Evolutionary conservation across 1,140 invertebrate species (phyloP), one percentile per base, ranked within the genome.

Genomic region (Drosophila biarmipes): DNA sequence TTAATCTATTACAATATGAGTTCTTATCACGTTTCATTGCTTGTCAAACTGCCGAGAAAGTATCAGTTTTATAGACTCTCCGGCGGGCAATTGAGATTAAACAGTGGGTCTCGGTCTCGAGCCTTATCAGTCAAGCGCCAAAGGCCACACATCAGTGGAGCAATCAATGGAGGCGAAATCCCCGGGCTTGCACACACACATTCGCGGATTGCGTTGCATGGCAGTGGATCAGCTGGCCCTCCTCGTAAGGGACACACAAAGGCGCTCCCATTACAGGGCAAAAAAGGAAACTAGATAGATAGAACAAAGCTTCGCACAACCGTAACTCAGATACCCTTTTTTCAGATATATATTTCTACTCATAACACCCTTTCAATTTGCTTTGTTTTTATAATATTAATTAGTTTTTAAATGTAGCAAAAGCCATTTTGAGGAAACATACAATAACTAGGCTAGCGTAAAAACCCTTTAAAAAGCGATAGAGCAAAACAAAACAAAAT

Each of bases 211-310:
- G 35, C 62, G 29, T 12, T 45, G 21, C 29, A 46, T 45, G 48
- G 42, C 14, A 42, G 35, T 63, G 27, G 37, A 46, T 76, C 59
- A 73, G 45, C 57, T 38, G 49, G 38, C 75, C 54, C n/a, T 46
- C 38, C 55, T 64, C 54, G 57, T 52, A 54, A 49, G 68, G 61
- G 55, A 55, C 43, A 59, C 27, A 69, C 52, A 67, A 24, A 68
- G 61, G 58, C 81, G 73, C 68, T 59, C 75, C 80, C 64, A 53
- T 61, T 43, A 56, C 46, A 52, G 19, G 42, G 17, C 40, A 21
- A 43, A 62, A 29, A 53, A 57, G n/a, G n/a, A n/a, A n/a, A n/a
- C n/a, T n/a, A n/a, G n/a, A n/a, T n/a, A n/a, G n/a, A n/a, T 34
- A 29, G 15, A 14, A n/a, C 6, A 11, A 7, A 34, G 46, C 14